phyloP scores from a whole-genome alignment of 2,113 vertebrate species.

The Apistogramma diplotaenia region DNA sequence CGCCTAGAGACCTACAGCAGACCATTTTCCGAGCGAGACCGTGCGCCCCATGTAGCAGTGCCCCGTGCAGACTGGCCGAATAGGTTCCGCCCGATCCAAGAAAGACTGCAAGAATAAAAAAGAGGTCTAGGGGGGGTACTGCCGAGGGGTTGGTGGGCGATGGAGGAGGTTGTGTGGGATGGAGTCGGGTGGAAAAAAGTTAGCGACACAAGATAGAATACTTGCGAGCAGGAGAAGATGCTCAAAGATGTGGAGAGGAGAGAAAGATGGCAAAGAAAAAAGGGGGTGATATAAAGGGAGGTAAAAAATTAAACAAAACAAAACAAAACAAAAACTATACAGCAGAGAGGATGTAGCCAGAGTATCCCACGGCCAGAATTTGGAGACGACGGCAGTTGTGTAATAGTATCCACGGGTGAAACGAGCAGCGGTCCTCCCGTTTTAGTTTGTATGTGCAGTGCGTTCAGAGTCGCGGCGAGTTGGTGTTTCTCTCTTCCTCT shows the following conservation, averaged over 20 bases:
- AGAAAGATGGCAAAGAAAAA: constrained; percentile 22
- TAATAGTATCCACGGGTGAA: constrained; percentile 60
- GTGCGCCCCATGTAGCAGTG: constrained; percentile 77
- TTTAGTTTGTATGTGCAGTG: constrained; percentile 42
- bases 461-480: constrained; percentile 52
- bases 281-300: not conserved
- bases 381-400: constrained; percentile 3
- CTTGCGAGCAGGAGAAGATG: constrained; percentile 50
- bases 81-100: constrained; percentile 66
- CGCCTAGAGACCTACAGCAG: constrained; percentile 61
- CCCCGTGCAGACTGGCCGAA: constrained; percentile 38
- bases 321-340: no score
- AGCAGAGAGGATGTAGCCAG: constrained; percentile 29
- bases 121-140: not conserved
- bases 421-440: constrained; percentile 46
- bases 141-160: constrained; percentile 25
- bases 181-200: constrained; percentile 60
- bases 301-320: no score
- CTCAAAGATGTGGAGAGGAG: constrained; percentile 39
- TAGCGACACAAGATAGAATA: constrained; percentile 35
- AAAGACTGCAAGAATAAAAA: constrained; percentile 33
- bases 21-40: constrained; percentile 77
- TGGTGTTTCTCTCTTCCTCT: constrained; percentile 16
- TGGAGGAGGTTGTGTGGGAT: constrained; percentile 50
- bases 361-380: constrained; percentile 48